phyloP scores from a whole-genome alignment of 2,888 invertebrate species.

The Acleris cristana region DNA sequence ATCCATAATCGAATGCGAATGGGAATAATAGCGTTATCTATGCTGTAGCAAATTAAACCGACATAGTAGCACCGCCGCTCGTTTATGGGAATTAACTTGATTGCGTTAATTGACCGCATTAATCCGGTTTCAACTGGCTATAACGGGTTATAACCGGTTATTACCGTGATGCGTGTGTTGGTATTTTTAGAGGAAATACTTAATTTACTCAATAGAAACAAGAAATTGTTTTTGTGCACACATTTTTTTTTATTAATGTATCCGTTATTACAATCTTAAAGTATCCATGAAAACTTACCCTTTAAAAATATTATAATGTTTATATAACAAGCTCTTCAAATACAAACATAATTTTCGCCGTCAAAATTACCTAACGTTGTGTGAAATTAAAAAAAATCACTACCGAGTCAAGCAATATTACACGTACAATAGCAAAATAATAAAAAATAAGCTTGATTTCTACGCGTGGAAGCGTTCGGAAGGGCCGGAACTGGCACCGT shows the following conservation, averaged over 20 bases:
- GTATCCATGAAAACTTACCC: too few species aligned
- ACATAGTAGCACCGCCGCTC: conserved; percentile 13
- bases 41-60: conserved; percentile 16
- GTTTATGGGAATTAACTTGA: conserved; percentile 34
- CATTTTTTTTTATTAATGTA: too few species aligned
- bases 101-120: conserved; percentile 58
- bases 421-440: conserved; percentile 9
- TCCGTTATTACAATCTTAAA: too few species aligned
- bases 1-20: neutral
- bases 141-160: conserved; percentile 49
- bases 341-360: neutral
- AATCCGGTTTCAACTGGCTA: conserved; percentile 55
- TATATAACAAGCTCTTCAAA: neutral
- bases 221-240: too few species aligned
- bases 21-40: conserved; percentile 15
- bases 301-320: too few species aligned
- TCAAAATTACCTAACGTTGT: neutral
- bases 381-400: conserved; percentile 6
- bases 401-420: conserved; percentile 7
- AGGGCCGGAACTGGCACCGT: conserved; percentile 54
- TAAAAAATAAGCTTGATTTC: conserved; percentile 46
- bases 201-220: too few species aligned
- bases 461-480: conserved; percentile 47
- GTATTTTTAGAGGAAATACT: too few species aligned
- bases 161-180: conserved; percentile 29